Evolutionary conservation across 2,113 vertebrate genomes (phyloP), one percentile per base, ranked within the genome.

Genomic region (Phaetusa simplex): DNA sequence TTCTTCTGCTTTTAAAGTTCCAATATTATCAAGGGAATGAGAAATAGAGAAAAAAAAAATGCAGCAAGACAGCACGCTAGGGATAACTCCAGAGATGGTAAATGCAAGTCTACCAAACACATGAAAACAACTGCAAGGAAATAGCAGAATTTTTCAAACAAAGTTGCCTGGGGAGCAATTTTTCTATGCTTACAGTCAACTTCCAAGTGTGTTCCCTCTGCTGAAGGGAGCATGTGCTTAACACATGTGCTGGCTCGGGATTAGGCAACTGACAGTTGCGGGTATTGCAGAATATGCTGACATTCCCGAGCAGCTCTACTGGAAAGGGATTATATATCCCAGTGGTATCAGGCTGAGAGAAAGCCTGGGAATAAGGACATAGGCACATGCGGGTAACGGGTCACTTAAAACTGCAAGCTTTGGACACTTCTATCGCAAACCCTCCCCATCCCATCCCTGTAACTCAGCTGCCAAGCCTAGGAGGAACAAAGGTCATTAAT

Each of bases 311-410:
- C 74, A 86, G 97, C 61, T 76, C 82, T 80, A 45, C 13, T 62
- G 71, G 42, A 90, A 96, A 50, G 55, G 36, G 70, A 86, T 96
- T 94, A 82, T 77, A 86, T 69, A 95, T 86, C 78, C 94, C 86
- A 96, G 78, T 72, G 71, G 88, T 80, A 86, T 49, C 56, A 90
- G 95, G 80, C 95, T 86, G 80, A 92, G 45, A 95, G 59, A 97
- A 55, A 94, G 91, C 76, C 95, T 96, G 94, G 86, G 90, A 98
- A 88, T 82, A 96, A 78, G 82, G 86, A 95, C 95, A 93, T 43
- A 67, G 58, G 87, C 19, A 72, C 45, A 93, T 22, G 6, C 29
- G 36, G 88, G 79, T 96, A 96, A 94, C 81, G 17, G 53, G 81
- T 96, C 93, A 88, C 91, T 92, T 93, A 87, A 81, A 96, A 87